A percentile compares a stretch with the other conserved stretches of the same genome.
phyloP scores from a whole-genome alignment of 2,113 vertebrate genomes.

The Dinomys branickii region DNA sequence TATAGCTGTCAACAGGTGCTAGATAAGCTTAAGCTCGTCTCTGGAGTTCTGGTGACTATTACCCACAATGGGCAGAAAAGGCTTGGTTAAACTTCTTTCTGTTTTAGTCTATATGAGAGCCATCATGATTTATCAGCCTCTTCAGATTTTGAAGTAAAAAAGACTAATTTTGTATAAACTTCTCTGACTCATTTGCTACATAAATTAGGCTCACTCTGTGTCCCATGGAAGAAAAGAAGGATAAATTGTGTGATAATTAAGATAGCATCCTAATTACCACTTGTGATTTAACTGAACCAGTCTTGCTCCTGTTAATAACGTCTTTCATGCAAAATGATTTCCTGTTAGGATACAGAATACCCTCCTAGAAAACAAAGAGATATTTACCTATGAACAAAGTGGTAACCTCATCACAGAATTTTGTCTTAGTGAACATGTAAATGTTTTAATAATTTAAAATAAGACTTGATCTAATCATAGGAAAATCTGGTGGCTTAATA shows the following conservation, averaged over 20 bases:
- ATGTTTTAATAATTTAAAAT: conserved; percentile 8
- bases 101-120: not conserved
- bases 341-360: not conserved
- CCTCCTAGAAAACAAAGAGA: not conserved
- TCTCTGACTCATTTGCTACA: conserved; percentile 5
- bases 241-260: not conserved
- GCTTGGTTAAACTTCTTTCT: not conserved
- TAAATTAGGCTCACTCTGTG: not conserved
- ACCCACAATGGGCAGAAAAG: not conserved
- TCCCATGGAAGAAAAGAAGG: not conserved
- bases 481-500: not conserved
- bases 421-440: not conserved
- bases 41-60: not conserved
- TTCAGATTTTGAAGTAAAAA: not conserved
- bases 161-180: not conserved
- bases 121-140: not conserved
- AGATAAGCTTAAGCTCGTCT: not conserved
- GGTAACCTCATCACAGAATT: not conserved
- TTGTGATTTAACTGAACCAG: not conserved
- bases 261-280: not conserved
- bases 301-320: not conserved
- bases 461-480: not conserved
- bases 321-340: not conserved
- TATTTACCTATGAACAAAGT: not conserved
- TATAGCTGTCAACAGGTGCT: not conserved